Evolutionary conservation across 2,797 vertebrate genomes (phyloP).

Genomic region (Hypotaenidia okinawae): DNA sequence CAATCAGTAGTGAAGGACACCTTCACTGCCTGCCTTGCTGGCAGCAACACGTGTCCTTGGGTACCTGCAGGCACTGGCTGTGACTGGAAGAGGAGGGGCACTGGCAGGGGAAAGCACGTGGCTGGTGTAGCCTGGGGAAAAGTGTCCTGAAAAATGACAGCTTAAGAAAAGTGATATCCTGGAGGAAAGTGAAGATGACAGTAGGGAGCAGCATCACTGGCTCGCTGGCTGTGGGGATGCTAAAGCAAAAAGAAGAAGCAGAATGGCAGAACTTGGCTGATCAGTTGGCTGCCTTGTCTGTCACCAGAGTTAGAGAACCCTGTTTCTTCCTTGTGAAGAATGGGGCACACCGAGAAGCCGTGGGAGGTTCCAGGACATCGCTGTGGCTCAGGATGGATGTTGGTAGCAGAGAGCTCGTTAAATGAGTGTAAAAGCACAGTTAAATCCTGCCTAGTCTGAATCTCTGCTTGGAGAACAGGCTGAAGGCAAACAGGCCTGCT

Average conservation of each 20-base stretch:
- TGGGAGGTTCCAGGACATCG: not conserved
- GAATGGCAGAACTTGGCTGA: not conserved
- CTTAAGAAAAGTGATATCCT: not conserved
- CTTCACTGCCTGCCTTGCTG: not conserved
- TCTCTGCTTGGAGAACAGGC: not conserved
- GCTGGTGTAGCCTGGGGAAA: not conserved
- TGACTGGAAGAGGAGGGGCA: not conserved
- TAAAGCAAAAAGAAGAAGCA: not conserved
- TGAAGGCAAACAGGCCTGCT: not conserved
- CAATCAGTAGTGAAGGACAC: not conserved
- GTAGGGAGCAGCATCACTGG: not conserved
- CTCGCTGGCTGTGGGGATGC: not conserved
- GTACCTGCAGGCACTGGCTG: not conserved
- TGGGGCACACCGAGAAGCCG: not conserved
- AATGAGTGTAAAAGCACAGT: not conserved
- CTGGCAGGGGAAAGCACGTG: not conserved
- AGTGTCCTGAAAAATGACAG: not conserved
- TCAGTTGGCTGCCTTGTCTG: no score
- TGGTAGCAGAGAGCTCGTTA: not conserved
- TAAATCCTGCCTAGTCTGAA: not conserved
- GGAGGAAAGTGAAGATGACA: not conserved
- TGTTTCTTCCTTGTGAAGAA: not conserved
- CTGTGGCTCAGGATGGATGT: not conserved
- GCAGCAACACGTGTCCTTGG: not conserved
- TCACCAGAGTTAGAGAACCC: not conserved